A percentile compares a stretch with the other conserved stretches of the same genome.
These are phyloP conservation scores for Acipenser transmontanus DNA, from an alignment of 2,797 vertebrate species.

Conservation along the genomic window DNA sequence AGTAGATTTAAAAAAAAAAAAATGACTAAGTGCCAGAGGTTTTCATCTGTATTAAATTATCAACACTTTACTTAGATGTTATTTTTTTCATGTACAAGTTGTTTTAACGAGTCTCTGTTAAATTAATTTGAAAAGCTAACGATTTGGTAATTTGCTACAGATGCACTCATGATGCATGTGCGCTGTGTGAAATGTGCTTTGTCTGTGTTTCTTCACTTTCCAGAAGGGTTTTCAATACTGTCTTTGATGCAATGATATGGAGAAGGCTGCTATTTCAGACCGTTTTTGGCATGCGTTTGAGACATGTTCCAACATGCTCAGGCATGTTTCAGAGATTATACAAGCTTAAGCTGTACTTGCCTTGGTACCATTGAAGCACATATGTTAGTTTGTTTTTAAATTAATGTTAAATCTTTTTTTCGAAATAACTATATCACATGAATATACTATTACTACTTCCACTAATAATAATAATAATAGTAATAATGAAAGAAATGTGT, in stretches of 20 bases:
- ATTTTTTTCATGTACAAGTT: slow-evolving; percentile 4
- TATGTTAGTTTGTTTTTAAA: no score
- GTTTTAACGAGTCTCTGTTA: slow-evolving; percentile 14
- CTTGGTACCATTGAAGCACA: no score
- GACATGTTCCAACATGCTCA: slow-evolving; percentile 10
- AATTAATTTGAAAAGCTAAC: slow-evolving; percentile 8
- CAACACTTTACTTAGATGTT: slow-evolving; percentile 4
- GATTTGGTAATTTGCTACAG: slow-evolving; percentile 11
- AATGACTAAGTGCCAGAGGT: neutral
- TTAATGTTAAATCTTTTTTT: no score
- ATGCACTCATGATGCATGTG: slow-evolving; percentile 5
- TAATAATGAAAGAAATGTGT: no score
- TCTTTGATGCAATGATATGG: neutral
- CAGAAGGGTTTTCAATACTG: neutral
- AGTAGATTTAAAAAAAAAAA: neutral
- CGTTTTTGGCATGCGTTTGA: neutral
- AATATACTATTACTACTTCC: no score
- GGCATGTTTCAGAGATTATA: neutral
- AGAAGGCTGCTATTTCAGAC: neutral
- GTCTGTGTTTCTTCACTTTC: neutral
- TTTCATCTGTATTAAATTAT: slow-evolving; percentile 15
- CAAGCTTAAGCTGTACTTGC: no score
- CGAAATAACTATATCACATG: no score
- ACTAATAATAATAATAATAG: no score
- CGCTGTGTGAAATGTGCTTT: neutral